Conservation (phyloP, 2,888 invertebrate species). For the Lymantria monacha region DNA sequence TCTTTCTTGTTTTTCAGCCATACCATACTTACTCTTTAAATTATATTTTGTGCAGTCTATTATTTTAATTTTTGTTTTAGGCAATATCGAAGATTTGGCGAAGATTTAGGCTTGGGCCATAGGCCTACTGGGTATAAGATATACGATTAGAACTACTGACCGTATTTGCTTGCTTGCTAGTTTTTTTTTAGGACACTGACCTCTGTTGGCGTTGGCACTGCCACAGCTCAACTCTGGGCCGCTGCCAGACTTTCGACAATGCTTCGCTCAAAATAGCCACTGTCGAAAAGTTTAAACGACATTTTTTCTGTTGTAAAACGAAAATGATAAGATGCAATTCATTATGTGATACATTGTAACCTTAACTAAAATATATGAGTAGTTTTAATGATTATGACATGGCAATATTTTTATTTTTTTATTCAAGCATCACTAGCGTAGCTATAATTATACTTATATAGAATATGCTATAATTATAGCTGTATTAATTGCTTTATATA, state of each 20-base stretch:
- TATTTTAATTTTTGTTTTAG: too few species aligned
- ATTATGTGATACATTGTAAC: neutral
- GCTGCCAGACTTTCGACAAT: slow-evolving; percentile 76
- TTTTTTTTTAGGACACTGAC: slow-evolving; percentile 74
- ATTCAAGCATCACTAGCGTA: too few species aligned
- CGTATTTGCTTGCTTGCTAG: slow-evolving; percentile 51
- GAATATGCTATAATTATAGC: too few species aligned
- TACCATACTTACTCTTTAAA: too few species aligned
- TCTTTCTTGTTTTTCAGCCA: too few species aligned
- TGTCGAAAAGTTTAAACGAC: slow-evolving; percentile 57
- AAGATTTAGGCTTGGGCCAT: too few species aligned
- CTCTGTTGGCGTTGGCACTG: slow-evolving; percentile 77
- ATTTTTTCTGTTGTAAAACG: slow-evolving; percentile 52
- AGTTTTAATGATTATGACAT: too few species aligned
- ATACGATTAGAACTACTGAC: slow-evolving; percentile 44
- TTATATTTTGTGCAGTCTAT: too few species aligned
- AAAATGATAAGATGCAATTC: slow-evolving; percentile 18
- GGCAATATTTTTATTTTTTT: too few species aligned
- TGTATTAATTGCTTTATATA: too few species aligned
- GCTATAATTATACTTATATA: too few species aligned
- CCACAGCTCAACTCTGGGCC: slow-evolving; percentile 63
- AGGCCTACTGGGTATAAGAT: slow-evolving; percentile 6
- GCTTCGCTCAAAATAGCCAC: slow-evolving; percentile 67
- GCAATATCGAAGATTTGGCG: too few species aligned
- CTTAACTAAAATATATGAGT: neutral